phyloP scores from a whole-genome alignment of 1,140 invertebrate species.

The Tetraneura akinire region DNA sequence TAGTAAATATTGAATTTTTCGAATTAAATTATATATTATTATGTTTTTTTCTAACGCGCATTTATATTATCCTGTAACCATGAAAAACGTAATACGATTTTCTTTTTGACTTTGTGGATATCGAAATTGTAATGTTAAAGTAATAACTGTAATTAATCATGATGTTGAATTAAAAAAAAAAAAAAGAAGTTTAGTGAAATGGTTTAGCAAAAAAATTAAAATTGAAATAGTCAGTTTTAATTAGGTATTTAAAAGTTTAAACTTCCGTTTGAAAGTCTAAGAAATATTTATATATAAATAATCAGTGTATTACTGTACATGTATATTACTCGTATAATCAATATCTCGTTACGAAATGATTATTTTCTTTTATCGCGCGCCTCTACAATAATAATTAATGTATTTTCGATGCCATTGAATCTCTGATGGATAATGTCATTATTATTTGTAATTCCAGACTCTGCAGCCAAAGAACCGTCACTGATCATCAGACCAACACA shows the following conservation, averaged over 20 bases:
- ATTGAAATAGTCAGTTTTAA: too few species aligned
- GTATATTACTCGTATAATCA: background rate
- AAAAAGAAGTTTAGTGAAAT: too few species aligned
- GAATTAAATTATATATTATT: background rate
- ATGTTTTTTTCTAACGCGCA: background rate
- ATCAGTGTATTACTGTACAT: too few species aligned
- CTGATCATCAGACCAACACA: conserved; percentile 70
- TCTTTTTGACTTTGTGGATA: background rate
- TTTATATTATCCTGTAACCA: too few species aligned
- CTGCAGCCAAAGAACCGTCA: conserved; percentile 43
- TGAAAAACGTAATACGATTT: background rate
- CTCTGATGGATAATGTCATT: background rate
- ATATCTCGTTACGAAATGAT: background rate
- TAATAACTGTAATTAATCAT: background rate
- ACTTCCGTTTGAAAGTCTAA: too few species aligned
- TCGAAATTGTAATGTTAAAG: conserved; percentile 15
- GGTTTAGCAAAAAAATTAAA: too few species aligned
- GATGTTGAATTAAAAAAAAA: too few species aligned
- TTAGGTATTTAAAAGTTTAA: too few species aligned
- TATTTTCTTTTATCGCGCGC: background rate
- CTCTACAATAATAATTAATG: background rate
- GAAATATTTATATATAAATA: too few species aligned
- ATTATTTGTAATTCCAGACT: background rate
- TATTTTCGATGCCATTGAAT: background rate
- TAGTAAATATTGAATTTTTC: background rate